phyloP scores from a whole-genome alignment of 2,113 vertebrate genomes.

The Strix uralensis region DNA sequence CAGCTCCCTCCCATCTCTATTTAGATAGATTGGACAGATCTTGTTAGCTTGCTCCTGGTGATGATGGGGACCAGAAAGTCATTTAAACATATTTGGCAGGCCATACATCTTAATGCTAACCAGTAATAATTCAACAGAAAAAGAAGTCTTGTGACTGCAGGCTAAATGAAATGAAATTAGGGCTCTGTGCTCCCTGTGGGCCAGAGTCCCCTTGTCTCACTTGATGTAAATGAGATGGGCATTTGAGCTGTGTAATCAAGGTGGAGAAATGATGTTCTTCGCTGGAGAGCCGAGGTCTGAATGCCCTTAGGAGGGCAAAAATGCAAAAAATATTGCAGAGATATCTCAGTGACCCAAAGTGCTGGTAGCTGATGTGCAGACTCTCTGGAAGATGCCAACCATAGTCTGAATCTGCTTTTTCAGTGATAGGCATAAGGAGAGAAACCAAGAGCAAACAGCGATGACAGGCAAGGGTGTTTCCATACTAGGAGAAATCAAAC shows the following conservation, averaged over 20 bases:
- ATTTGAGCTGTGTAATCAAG: neutral
- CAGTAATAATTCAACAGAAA: neutral
- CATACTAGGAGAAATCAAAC: neutral
- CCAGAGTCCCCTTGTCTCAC: neutral
- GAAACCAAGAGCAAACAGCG: neutral
- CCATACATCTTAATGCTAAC: constrained; percentile 28
- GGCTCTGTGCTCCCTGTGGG: neutral
- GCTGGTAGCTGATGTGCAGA: neutral
- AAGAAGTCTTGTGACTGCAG: neutral
- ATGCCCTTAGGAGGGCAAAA: neutral
- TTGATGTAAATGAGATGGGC: neutral
- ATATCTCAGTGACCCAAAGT: neutral
- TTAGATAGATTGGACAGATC: neutral
- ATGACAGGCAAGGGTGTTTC: neutral
- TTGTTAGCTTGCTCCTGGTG: neutral
- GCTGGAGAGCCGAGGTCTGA: neutral
- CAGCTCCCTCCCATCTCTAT: neutral
- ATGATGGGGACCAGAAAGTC: constrained; percentile 22
- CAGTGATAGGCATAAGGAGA: neutral
- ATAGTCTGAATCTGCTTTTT: neutral
- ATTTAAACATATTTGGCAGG: constrained; percentile 44
- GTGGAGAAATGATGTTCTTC: neutral
- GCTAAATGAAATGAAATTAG: constrained; percentile 20
- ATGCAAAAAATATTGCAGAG: neutral
- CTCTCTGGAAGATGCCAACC: neutral